A percentile compares a stretch with the other conserved stretches of the same genome.
Evolutionary conservation across 2,113 vertebrate genomes (phyloP).

Genomic region (Alexandromys fortis): DNA sequence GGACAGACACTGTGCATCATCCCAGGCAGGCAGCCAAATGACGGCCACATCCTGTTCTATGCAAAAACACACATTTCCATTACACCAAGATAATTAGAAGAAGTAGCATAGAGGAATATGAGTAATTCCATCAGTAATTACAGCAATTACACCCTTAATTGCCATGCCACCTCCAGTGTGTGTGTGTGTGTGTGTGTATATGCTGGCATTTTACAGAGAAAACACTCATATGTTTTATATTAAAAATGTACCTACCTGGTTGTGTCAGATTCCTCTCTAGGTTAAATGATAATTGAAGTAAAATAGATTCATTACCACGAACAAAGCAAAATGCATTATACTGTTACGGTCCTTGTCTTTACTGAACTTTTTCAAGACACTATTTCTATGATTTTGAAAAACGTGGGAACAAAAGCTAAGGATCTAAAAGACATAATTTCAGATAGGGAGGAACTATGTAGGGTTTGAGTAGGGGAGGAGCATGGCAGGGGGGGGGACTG

Average conservation of each 20-base stretch:
- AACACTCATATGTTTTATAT: slow-evolving; percentile 62
- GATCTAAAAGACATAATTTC: background rate
- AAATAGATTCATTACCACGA: slow-evolving; percentile 14
- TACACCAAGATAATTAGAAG: slow-evolving; percentile 79
- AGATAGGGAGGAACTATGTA: background rate
- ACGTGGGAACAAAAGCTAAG: background rate
- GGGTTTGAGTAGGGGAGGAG: background rate
- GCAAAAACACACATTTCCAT: slow-evolving; percentile 77
- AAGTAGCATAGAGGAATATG: slow-evolving; percentile 76
- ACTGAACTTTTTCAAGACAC: slow-evolving; percentile 31
- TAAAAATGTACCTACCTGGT: slow-evolving; percentile 50
- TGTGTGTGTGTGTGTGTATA: background rate
- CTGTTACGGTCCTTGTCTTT: background rate
- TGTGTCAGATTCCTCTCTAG: slow-evolving; percentile 45
- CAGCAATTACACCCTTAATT: slow-evolving; percentile 75
- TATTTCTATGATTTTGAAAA: slow-evolving; percentile 21
- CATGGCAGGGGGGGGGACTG: background rate
- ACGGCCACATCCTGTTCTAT: slow-evolving; percentile 72
- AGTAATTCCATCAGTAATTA: slow-evolving; percentile 79
- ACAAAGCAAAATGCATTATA: slow-evolving; percentile 10
- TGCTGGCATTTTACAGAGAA: slow-evolving; percentile 45
- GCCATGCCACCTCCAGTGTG: slow-evolving; percentile 51
- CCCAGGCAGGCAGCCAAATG: slow-evolving; percentile 75
- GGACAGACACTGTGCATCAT: slow-evolving; percentile 59
- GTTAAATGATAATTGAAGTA: slow-evolving; percentile 42